phyloP scores from a whole-genome alignment of 64 coral and sea anemone species.

The Anthopleura sola region DNA sequence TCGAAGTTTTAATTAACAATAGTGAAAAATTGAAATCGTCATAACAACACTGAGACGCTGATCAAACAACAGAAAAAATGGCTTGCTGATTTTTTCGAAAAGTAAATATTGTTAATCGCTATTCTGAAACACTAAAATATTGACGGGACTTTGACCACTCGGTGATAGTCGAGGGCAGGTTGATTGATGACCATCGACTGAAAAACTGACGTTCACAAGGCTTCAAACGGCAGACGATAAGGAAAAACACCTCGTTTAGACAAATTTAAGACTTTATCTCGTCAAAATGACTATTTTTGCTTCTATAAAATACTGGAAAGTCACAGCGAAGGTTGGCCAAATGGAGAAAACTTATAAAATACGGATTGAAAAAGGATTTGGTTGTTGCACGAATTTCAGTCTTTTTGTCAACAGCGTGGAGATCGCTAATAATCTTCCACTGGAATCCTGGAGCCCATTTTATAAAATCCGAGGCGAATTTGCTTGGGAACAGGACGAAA shows the following conservation, averaged over 20 bases:
- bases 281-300: conserved; percentile 6
- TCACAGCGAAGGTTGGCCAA: neutral
- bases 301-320: neutral
- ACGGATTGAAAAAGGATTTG: neutral
- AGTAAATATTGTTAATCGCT: no score
- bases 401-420: neutral
- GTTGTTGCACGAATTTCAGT: neutral
- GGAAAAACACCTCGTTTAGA: neutral
- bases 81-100: neutral
- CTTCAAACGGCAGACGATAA: neutral
- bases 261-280: neutral
- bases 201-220: neutral
- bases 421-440: neutral
- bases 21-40: neutral
- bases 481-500: conserved; percentile 18
- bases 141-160: no score
- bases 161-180: neutral
- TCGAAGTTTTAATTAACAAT: neutral
- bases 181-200: neutral
- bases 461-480: conserved; percentile 15
- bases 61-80: neutral
- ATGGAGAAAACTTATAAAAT: conserved; percentile 3
- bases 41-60: neutral
- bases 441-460: neutral
- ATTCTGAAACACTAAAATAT: no score